These are phyloP conservation scores for Erynnis tages DNA, from an alignment of 2,888 invertebrate genomes.

Conservation along the genomic window DNA sequence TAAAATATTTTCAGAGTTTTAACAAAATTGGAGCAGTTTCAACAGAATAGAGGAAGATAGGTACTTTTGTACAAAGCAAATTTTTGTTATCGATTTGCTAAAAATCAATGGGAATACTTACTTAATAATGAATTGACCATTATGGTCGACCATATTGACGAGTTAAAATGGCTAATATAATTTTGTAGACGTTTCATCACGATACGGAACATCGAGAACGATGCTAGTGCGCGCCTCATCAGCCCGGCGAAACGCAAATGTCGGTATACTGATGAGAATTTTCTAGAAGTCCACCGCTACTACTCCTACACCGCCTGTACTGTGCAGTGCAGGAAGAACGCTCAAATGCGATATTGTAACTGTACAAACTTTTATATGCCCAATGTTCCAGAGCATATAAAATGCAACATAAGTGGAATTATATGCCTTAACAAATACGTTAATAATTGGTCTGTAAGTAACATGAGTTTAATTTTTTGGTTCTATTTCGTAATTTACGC, in stretches of 20 bases:
- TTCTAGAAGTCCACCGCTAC: constrained; percentile 78
- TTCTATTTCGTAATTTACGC: no score
- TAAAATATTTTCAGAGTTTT: no score
- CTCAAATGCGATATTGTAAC: constrained; percentile 84
- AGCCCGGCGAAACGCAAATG: constrained; percentile 86
- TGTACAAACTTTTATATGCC: constrained; percentile 88
- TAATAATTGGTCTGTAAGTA: constrained; percentile 82
- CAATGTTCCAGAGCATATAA: constrained; percentile 77
- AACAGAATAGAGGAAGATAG: no score
- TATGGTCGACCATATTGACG: no score
- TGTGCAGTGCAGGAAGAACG: constrained; percentile 86
- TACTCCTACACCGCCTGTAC: constrained; percentile 88
- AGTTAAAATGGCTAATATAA: no score
- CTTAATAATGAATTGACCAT: no score
- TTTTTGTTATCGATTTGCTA: no score
- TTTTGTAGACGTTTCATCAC: constrained; percentile 77
- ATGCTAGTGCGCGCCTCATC: constrained; percentile 83
- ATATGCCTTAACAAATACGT: constrained; percentile 84
- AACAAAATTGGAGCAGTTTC: no score
- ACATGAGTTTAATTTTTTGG: not conserved
- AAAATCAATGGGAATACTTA: no score
- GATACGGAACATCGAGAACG: constrained; percentile 85
- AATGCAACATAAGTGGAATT: constrained; percentile 85
- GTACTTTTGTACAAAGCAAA: no score
- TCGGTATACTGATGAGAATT: constrained; percentile 86